phyloP scores from a whole-genome alignment of 2,797 vertebrate genomes.

The Pangasius macronema region DNA sequence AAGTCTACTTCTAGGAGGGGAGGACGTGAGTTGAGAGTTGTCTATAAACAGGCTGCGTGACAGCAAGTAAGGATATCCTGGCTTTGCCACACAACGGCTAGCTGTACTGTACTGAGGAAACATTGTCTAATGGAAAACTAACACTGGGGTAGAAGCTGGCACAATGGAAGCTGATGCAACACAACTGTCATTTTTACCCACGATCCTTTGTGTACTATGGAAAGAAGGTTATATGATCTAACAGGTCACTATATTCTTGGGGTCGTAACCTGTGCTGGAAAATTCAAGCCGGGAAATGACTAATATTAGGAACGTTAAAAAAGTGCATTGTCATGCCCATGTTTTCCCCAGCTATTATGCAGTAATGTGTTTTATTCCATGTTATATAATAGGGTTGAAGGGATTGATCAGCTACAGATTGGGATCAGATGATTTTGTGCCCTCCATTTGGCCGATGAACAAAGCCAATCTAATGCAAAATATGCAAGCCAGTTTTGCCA shows the following conservation, averaged over 20 bases:
- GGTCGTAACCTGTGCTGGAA: background rate
- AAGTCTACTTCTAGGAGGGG: slow-evolving; percentile 46
- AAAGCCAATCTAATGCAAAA: background rate
- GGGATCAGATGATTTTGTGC: background rate
- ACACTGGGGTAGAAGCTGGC: background rate
- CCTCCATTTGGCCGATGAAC: background rate
- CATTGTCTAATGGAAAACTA: slow-evolving; percentile 11
- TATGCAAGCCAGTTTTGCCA: slow-evolving; percentile 1
- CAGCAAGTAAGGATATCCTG: slow-evolving; percentile 34
- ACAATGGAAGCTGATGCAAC: background rate
- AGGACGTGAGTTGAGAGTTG: slow-evolving; percentile 53
- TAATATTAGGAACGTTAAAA: background rate
- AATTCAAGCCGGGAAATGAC: background rate
- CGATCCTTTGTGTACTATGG: background rate
- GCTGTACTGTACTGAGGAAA: slow-evolving; percentile 20
- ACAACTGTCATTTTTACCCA: background rate
- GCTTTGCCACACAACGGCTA: slow-evolving; percentile 8
- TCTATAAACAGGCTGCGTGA: slow-evolving; percentile 60
- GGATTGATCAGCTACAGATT: slow-evolving; percentile 4
- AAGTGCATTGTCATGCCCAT: background rate
- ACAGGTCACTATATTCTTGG: background rate
- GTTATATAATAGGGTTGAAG: too few relatives aligned
- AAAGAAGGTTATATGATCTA: background rate
- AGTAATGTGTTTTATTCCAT: background rate
- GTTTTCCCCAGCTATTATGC: background rate